phyloP scores from a whole-genome alignment of 1,140 invertebrate genomes.

The Drosophila orosa region DNA sequence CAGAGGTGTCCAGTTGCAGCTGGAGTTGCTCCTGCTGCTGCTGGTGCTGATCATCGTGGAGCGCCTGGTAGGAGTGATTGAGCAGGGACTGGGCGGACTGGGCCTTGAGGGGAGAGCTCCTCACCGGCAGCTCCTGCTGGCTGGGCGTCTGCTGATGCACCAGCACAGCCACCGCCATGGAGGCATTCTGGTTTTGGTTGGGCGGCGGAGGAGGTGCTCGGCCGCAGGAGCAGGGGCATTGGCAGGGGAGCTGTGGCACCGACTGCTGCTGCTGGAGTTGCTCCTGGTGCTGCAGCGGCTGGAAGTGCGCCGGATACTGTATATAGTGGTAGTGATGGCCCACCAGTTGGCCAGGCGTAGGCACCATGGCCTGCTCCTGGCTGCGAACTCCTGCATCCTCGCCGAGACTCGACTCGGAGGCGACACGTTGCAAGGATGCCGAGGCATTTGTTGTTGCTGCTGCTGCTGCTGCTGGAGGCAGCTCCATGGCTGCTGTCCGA shows the following conservation, averaged over 20 bases:
- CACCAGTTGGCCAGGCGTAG: conserved; percentile 16
- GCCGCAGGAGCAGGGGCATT: conserved; percentile 77
- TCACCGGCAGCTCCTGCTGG: conserved; percentile 23
- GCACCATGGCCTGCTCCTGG: conserved; percentile 27
- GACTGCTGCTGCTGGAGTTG: conserved; percentile 36
- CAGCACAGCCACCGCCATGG: conserved; percentile 74
- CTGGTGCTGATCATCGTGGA: conserved; percentile 61
- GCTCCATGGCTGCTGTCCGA: conserved; percentile 49
- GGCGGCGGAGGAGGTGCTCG: conserved; percentile 56
- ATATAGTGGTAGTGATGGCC: conserved; percentile 82
- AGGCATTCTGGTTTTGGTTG: conserved; percentile 51
- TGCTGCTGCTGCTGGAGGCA: conserved; percentile 44
- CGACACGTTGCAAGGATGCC: conserved; percentile 77
- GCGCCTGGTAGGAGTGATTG: conserved; percentile 77
- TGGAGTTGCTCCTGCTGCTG: conserved; percentile 46
- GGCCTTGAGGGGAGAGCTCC: conserved; percentile 39
- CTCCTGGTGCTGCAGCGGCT: conserved; percentile 45
- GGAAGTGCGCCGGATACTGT: conserved; percentile 77
- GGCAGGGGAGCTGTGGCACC: conserved; percentile 45
- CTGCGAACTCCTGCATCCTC: conserved; percentile 18
- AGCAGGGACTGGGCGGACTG: conserved; percentile 78
- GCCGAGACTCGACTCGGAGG: conserved; percentile 66
- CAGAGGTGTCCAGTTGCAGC: conserved; percentile 59
- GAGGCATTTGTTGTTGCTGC: conserved; percentile 20
- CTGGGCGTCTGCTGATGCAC: conserved; percentile 71